Percentiles rank a stretch among this genome's conserved stretches.
Conservation (phyloP, 2,888 invertebrate genomes). For the Sympetrum striolatum region DNA sequence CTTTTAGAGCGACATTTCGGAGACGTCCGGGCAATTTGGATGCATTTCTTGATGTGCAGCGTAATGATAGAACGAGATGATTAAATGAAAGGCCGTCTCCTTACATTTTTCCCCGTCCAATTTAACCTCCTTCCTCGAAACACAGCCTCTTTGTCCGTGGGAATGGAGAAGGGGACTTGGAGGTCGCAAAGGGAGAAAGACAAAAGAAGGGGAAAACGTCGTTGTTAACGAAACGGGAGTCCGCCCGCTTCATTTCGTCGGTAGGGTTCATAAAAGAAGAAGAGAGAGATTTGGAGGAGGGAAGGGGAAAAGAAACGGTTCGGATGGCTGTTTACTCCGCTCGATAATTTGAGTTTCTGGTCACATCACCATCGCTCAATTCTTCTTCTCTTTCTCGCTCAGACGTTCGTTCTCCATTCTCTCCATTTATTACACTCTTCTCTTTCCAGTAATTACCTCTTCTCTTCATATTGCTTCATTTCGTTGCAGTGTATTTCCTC, state of each 20-base stretch:
- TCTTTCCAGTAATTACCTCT: background rate
- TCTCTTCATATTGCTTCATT: background rate
- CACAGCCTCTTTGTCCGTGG: background rate
- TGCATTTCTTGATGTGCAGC: background rate
- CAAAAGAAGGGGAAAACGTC: background rate
- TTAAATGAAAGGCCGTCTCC: background rate
- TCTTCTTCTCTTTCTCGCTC: background rate
- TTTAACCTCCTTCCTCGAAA: background rate
- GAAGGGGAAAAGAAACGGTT: background rate
- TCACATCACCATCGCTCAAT: conserved; percentile 19
- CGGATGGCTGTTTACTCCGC: background rate
- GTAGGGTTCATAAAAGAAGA: background rate
- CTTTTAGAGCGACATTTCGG: background rate
- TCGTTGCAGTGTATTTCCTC: too few species aligned
- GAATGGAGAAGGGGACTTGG: background rate
- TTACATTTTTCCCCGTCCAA: background rate
- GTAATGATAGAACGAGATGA: background rate
- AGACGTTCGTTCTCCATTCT: background rate
- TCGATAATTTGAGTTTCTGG: conserved; percentile 3
- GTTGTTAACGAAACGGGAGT: background rate
- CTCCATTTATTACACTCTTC: background rate
- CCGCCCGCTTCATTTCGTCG: background rate
- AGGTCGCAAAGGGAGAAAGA: background rate
- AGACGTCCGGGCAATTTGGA: background rate
- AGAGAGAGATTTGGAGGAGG: background rate